phyloP scores from a whole-genome alignment of 2,888 invertebrate genomes.

The Ganaspis brasiliensis region DNA sequence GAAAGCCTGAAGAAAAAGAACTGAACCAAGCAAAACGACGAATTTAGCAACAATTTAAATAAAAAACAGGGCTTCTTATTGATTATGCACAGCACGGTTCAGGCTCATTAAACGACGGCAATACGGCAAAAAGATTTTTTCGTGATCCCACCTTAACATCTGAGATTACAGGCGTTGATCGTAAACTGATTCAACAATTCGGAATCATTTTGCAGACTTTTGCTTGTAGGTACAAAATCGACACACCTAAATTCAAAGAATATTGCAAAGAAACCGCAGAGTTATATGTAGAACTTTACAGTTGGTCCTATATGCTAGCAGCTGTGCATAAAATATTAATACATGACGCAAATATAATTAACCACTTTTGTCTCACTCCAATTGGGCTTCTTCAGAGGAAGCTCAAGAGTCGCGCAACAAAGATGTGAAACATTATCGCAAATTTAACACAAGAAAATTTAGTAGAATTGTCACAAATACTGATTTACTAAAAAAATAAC shows the following conservation, averaged over 20 bases:
- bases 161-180: constrained; percentile 69
- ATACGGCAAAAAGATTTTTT: constrained; percentile 69
- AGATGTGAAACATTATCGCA: too few relatives aligned
- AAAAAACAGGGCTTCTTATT: constrained; percentile 66
- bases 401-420: too few relatives aligned
- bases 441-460: too few relatives aligned
- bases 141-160: constrained; percentile 66
- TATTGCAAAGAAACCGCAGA: too few relatives aligned
- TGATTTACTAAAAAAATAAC: too few relatives aligned
- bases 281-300: too few relatives aligned
- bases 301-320: too few relatives aligned
- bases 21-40: constrained; percentile 45
- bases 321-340: too few relatives aligned
- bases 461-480: too few relatives aligned
- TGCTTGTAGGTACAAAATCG: constrained; percentile 56
- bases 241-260: constrained; percentile 60
- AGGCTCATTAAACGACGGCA: constrained; percentile 70
- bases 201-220: constrained; percentile 70
- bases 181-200: constrained; percentile 65
- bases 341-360: too few relatives aligned
- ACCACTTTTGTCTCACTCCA: too few relatives aligned
- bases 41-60: constrained; percentile 63
- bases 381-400: too few relatives aligned
- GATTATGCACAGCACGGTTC: constrained; percentile 69
- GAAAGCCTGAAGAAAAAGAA: constrained; percentile 43